Evolutionary conservation across 1,140 invertebrate genomes (phyloP).

Genomic region (Helicorthomorpha holstii): DNA sequence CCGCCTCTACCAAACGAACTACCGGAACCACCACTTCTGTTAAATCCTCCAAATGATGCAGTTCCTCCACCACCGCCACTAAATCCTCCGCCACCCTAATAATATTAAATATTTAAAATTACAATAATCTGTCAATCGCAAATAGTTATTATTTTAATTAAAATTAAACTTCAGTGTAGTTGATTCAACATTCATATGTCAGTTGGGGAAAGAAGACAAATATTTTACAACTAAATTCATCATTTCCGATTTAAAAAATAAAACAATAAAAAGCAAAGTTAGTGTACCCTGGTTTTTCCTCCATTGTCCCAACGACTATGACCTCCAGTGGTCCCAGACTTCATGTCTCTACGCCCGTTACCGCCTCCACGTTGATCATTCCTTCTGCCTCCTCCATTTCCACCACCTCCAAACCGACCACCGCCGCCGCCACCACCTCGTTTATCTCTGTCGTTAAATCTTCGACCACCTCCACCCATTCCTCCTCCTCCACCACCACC

Average conservation of each 20-base stretch:
- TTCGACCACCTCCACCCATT: constrained; percentile 12
- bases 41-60: background rate
- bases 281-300: background rate
- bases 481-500: constrained; percentile 10
- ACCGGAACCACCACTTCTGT: background rate
- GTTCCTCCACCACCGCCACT: background rate
- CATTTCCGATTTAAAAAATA: background rate
- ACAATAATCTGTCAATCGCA: too few relatives aligned
- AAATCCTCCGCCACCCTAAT: too few relatives aligned
- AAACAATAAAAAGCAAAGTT: background rate
- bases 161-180: too few relatives aligned
- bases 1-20: background rate
- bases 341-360: background rate
- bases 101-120: too few relatives aligned
- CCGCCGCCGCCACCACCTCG: constrained; percentile 11
- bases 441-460: constrained; percentile 8
- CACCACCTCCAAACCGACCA: background rate
- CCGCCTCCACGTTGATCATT: constrained; percentile 1
- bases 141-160: too few relatives aligned
- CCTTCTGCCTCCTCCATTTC: constrained; percentile 1
- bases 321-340: background rate
- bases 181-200: background rate
- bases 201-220: background rate
- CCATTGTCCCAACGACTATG: background rate
- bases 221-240: background rate